Conservation (phyloP, 2,888 invertebrate species). For the Hyposoter dolosus region DNA sequence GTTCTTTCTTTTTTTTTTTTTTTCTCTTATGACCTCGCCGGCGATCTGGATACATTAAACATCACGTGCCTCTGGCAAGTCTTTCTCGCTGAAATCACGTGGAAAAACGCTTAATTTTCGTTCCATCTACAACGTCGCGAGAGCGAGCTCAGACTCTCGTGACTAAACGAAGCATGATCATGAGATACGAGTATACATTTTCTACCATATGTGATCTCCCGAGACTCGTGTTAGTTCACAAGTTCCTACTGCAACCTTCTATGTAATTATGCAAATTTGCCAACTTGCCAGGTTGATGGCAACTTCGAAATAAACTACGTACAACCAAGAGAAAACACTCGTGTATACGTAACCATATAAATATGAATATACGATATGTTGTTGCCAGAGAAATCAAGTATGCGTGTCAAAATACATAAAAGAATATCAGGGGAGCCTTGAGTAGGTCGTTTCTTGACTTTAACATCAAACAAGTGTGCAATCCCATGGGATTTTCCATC, state of each 20-base stretch:
- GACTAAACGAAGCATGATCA: conserved; percentile 9
- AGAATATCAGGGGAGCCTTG: conserved; percentile 39
- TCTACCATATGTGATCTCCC: neutral
- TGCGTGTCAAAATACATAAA: conserved; percentile 41
- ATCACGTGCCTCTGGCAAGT: conserved; percentile 2
- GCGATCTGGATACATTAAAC: conserved; percentile 28
- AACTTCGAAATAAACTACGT: conserved; percentile 19
- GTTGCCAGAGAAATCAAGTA: conserved; percentile 15
- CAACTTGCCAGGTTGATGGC: conserved; percentile 42
- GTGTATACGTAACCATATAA: neutral
- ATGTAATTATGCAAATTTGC: conserved; percentile 64
- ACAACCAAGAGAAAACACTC: conserved; percentile 2
- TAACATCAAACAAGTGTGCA: neutral
- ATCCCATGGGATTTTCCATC: neutral
- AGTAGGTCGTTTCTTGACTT: conserved; percentile 53
- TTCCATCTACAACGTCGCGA: conserved; percentile 11
- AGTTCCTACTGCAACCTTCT: neutral
- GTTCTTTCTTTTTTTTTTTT: neutral
- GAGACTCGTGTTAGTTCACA: conserved; percentile 7
- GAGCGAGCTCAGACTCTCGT: neutral
- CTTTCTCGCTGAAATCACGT: neutral
- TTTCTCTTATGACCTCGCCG: neutral
- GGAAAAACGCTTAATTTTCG: conserved; percentile 29
- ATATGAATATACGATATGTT: neutral
- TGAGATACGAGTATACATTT: conserved; percentile 1